Percentiles rank a stretch among this genome's conserved stretches.
Conservation (phyloP, 2,888 invertebrate species). For the Eupithecia insigniata region DNA sequence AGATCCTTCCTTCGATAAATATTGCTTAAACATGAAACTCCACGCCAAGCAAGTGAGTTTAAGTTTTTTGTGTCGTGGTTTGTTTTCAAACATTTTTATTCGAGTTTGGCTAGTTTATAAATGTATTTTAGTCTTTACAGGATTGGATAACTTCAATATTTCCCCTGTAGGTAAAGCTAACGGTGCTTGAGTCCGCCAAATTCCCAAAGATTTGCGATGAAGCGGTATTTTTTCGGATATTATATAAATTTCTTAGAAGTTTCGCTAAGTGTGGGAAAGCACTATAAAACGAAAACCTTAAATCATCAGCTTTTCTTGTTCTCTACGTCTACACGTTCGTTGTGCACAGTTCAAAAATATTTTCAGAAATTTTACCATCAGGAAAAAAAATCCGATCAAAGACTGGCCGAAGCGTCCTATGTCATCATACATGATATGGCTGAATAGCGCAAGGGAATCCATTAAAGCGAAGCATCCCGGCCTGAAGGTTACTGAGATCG, state of each 20-base stretch:
- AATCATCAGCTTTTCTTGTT: constrained; percentile 72
- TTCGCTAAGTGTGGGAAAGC: not conserved
- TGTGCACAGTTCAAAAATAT: constrained; percentile 83
- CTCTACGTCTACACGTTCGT: constrained; percentile 84
- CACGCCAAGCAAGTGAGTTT: no score
- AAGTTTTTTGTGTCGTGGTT: no score
- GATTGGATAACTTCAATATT: no score
- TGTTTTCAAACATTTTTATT: no score
- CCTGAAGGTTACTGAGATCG: constrained; percentile 95
- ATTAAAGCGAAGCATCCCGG: constrained; percentile 97
- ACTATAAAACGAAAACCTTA: not conserved
- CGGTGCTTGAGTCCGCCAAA: no score
- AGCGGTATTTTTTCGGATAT: no score
- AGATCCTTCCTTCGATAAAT: no score
- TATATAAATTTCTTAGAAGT: not conserved
- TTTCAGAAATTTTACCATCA: constrained; percentile 84
- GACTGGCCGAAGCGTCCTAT: constrained; percentile 97
- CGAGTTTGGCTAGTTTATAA: no score
- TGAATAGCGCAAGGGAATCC: constrained; percentile 93
- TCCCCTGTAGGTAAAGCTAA: no score
- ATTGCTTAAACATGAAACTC: no score
- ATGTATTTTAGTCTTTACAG: no score
- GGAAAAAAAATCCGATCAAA: constrained; percentile 88
- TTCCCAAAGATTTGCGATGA: no score
- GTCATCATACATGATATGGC: constrained; percentile 97